Evolutionary conservation across 92 coral and sea anemone species (phyloP).

Genomic region (Palythoa heliodiscus): DNA sequence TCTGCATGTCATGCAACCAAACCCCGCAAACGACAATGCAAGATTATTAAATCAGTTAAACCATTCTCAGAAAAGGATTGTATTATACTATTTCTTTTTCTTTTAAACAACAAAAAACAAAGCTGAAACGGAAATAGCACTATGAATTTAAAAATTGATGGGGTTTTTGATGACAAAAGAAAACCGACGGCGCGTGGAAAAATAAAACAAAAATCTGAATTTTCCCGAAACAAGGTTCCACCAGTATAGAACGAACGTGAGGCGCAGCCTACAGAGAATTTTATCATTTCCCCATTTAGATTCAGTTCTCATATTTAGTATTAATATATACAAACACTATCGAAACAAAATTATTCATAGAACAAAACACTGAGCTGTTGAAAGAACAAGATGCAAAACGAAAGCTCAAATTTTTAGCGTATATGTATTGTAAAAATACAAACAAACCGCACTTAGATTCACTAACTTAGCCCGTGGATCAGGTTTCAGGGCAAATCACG

Average conservation of each 20-base stretch:
- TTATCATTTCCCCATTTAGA: constrained; percentile 41
- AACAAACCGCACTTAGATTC: background rate
- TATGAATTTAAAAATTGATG: background rate
- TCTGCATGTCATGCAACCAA: background rate
- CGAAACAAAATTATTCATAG: constrained; percentile 15
- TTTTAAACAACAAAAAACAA: background rate
- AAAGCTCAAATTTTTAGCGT: background rate
- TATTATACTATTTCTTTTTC: background rate
- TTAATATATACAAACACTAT: constrained; percentile 1
- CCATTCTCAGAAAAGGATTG: background rate
- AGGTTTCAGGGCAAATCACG: constrained; percentile 2
- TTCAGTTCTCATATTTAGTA: background rate
- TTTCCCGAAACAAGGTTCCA: background rate
- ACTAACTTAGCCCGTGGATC: background rate
- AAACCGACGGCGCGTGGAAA: background rate
- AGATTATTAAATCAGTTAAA: too few relatives aligned
- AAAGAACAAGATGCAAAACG: background rate
- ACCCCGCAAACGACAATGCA: background rate
- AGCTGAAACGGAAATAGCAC: background rate
- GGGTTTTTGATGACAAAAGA: background rate
- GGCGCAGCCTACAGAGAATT: constrained; percentile 8
- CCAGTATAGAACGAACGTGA: background rate
- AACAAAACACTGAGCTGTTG: background rate
- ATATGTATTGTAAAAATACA: too few relatives aligned
- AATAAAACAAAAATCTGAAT: background rate